Evolutionary conservation across 2,797 vertebrate species (phyloP), one percentile per base, ranked within the genome.

Genomic region (Rhyacichthys aspro): DNA sequence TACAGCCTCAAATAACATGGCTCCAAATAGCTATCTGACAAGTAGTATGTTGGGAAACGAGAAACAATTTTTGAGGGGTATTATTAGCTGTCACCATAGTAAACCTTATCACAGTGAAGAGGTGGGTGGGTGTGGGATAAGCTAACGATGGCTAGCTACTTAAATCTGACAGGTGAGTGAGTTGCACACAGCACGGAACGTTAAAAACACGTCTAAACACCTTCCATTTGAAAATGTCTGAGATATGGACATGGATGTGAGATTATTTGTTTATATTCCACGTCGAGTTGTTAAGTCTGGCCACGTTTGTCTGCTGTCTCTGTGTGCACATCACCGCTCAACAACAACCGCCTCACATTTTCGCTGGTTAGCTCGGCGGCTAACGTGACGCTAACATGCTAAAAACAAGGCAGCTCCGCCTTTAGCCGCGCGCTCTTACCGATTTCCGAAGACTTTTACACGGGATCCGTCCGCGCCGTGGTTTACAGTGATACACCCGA

Each of bases 111-210:
- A 14, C 59, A 34, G 50, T 16, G 42, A 15, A 48, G 58, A 59
- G 43, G 63, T 2, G 33, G 60, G 70, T 76, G 70, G 74, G 70
- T 76, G 84, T 76, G 69, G 71, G 81, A 61, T 18, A 16, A 68
- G 65, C 74, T 69, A 78, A 56, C 19, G 14, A 7, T 14, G 15
- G 18, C 58, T 73, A 67, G 69, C 63, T 74, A 53, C 66, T 76
- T 43, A 79, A 86, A 81, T 83, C 85, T 78, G 85, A 88, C 89
- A 88, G 86, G 84, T 85, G 83, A 83, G 68, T 61, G 61, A 74
- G 66, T 54, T n/a, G 23, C 50, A 66, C 23, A 49, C 37, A 45
- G 37, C 12, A 9, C 0, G 54, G 6, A 9, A 17, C 14, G n/a
- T n/a, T n/a, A n/a, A 15, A 50, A 56, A 52, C 2, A 48, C 1